These are phyloP conservation scores for Asarcornis scutulata DNA, from an alignment of 2,113 vertebrate genomes.

Conservation along the genomic window DNA sequence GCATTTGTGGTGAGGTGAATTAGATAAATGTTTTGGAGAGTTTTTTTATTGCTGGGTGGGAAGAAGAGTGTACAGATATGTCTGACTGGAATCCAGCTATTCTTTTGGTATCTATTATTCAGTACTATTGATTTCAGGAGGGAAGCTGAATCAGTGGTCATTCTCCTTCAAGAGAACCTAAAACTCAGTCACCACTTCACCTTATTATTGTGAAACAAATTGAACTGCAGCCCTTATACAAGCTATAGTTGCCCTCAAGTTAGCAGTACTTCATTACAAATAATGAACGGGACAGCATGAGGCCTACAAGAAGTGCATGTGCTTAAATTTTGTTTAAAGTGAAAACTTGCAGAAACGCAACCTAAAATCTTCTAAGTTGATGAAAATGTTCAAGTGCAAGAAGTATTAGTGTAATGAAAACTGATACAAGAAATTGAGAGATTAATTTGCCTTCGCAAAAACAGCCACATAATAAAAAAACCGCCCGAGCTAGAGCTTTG, in stretches of 20 bases:
- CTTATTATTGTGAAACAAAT: background rate
- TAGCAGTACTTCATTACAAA: background rate
- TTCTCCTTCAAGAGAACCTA: background rate
- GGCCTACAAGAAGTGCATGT: background rate
- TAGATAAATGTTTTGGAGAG: background rate
- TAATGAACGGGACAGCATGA: background rate
- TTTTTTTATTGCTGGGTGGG: background rate
- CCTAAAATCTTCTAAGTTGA: background rate
- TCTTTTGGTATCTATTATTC: background rate
- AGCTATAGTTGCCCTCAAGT: background rate
- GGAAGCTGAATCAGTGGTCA: background rate
- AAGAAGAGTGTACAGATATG: background rate
- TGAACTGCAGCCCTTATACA: background rate
- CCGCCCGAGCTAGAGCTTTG: background rate
- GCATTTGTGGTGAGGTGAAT: background rate
- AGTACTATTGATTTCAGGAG: background rate
- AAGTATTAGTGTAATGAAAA: background rate
- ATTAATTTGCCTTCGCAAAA: background rate
- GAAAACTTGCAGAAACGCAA: background rate
- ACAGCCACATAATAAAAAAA: background rate
- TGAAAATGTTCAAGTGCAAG: background rate
- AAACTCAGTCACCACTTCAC: background rate
- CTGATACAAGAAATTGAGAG: background rate
- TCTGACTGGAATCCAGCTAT: background rate
- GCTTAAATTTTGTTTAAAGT: background rate